Percentiles rank a stretch among this genome's conserved stretches.
Conservation (phyloP, 2,113 vertebrate genomes). For the Dolichotis patagonum region DNA sequence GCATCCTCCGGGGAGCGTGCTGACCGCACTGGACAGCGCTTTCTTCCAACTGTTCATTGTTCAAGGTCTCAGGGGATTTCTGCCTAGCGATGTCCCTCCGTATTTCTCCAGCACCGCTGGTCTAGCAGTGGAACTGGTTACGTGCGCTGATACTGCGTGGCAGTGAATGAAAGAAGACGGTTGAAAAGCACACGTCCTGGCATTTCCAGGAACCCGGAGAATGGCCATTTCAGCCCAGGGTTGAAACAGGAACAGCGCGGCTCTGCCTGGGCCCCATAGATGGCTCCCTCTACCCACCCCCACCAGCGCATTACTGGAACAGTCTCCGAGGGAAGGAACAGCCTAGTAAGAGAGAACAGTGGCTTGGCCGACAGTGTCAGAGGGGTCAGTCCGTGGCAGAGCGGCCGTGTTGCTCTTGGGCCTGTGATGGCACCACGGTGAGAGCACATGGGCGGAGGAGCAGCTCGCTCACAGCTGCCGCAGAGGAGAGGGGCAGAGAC, state of each 20-base stretch:
- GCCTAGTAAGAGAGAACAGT: background rate
- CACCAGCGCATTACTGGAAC: background rate
- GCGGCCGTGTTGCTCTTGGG: background rate
- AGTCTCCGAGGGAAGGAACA: no score
- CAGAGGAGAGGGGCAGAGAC: background rate
- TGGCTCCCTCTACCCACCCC: no score
- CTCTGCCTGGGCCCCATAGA: background rate
- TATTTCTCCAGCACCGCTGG: background rate
- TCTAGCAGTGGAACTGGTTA: constrained; percentile 44
- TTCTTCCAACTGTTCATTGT: background rate
- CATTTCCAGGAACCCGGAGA: background rate
- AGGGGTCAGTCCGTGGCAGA: background rate
- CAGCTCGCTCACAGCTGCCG: no score
- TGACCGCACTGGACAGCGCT: no score
- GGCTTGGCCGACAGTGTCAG: fast-evolving
- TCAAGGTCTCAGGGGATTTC: background rate
- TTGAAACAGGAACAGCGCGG: background rate
- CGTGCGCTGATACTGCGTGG: constrained; percentile 4
- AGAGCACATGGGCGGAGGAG: background rate
- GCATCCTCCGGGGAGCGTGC: background rate
- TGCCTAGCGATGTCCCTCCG: background rate
- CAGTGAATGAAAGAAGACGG: constrained; percentile 50
- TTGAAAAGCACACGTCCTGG: fast-evolving
- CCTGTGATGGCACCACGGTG: no score
- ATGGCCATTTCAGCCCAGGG: background rate